A percentile compares a stretch with the other conserved stretches of the same genome.
These are phyloP conservation scores for Polyommatus iphigenia DNA, from an alignment of 2,888 invertebrate species.

Conservation along the genomic window DNA sequence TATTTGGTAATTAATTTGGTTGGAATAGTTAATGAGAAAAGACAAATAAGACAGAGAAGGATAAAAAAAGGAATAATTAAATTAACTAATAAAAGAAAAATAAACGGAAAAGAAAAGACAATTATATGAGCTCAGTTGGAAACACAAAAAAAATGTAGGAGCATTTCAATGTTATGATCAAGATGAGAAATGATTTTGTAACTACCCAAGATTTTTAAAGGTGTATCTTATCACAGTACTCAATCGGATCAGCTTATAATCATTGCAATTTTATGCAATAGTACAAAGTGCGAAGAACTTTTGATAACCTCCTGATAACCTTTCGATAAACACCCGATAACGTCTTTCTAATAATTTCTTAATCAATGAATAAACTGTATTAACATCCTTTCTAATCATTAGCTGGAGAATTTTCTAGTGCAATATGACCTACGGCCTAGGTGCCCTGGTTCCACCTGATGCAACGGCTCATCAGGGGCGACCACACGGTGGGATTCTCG, in stretches of 20 bases:
- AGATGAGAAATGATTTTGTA: background rate
- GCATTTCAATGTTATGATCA: background rate
- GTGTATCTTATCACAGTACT: background rate
- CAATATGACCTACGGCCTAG: slow-evolving; percentile 35
- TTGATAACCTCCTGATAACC: background rate
- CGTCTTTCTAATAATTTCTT: background rate
- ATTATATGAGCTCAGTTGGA: background rate
- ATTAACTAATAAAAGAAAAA: too few species aligned
- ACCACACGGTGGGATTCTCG: slow-evolving; percentile 4
- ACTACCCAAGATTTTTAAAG: background rate
- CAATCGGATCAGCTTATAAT: background rate
- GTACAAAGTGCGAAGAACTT: background rate
- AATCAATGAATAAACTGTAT: slow-evolving; percentile 4
- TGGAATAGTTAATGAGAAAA: too few species aligned
- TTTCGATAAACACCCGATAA: background rate
- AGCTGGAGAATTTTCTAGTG: slow-evolving; percentile 19
- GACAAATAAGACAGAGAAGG: too few species aligned
- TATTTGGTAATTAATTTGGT: too few species aligned
- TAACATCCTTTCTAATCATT: slow-evolving; percentile 15
- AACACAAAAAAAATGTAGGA: background rate
- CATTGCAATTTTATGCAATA: background rate
- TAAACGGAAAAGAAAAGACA: too few species aligned
- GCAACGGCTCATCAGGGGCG: slow-evolving; percentile 39
- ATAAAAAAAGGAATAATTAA: too few species aligned
- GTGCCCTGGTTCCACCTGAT: slow-evolving; percentile 36